Conservation (phyloP, 2,797 vertebrate genomes). For the Agapornis canus region DNA sequence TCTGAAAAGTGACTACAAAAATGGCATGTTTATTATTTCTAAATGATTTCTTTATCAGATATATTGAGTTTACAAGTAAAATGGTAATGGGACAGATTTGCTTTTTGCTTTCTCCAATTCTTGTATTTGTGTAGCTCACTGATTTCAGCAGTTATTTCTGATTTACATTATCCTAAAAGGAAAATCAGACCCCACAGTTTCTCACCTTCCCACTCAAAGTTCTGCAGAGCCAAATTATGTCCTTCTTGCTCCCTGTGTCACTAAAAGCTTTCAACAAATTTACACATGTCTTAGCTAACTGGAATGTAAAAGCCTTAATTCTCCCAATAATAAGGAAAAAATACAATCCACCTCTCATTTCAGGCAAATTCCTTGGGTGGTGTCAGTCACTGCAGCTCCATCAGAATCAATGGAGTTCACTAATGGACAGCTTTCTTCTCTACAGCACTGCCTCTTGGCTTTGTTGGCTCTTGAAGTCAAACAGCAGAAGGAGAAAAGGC, state of each 20-base stretch:
- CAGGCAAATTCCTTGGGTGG: not conserved
- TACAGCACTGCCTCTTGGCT: not conserved
- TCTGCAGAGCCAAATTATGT: not conserved
- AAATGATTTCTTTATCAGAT: slow-evolving; percentile 57
- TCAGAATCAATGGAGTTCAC: not conserved
- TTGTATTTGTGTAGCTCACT: not conserved
- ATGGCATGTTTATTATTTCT: slow-evolving; percentile 66
- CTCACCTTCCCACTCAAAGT: not conserved
- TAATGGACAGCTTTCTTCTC: not conserved
- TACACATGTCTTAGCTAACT: not conserved
- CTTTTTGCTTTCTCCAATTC: slow-evolving; percentile 11
- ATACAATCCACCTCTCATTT: not conserved
- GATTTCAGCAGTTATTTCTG: slow-evolving; percentile 7
- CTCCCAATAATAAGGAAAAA: not conserved
- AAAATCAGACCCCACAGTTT: not conserved
- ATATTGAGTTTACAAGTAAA: slow-evolving; percentile 39
- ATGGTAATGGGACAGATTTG: slow-evolving; percentile 14
- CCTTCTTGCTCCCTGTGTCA: not conserved
- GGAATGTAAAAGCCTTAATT: not conserved
- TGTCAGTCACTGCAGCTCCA: not conserved
- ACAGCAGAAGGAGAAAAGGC: not conserved
- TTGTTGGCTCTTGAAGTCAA: not conserved
- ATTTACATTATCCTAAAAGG: not conserved
- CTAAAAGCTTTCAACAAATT: slow-evolving; percentile 27
- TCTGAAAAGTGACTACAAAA: slow-evolving; percentile 58